A percentile compares a stretch with the other conserved stretches of the same genome.
These are phyloP conservation scores for Hedychridium roseum DNA, from an alignment of 2,888 invertebrate genomes.

Conservation along the genomic window DNA sequence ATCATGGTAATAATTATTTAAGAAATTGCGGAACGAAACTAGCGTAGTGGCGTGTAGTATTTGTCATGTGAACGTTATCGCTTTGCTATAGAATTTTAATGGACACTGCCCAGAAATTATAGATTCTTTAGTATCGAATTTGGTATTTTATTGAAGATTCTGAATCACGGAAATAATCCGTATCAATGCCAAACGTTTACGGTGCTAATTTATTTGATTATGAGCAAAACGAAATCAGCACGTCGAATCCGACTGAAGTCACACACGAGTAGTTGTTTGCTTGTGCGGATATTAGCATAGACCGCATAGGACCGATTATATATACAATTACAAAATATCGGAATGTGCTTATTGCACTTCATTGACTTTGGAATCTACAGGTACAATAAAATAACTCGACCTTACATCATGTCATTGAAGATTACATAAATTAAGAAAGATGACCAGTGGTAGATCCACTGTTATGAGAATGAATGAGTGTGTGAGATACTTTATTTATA, in stretches of 20 bases:
- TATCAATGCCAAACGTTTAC: conserved; percentile 23
- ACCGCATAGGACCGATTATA: not conserved
- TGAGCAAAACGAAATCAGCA: too few relatives aligned
- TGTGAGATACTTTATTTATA: conserved; percentile 59
- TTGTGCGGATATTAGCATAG: too few relatives aligned
- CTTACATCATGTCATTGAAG: conserved; percentile 26
- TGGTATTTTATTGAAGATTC: too few relatives aligned
- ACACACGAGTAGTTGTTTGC: too few relatives aligned
- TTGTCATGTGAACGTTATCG: conserved; percentile 22
- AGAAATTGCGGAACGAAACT: conserved; percentile 11
- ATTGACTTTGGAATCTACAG: conserved; percentile 29
- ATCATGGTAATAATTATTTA: conserved; percentile 13
- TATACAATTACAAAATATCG: conserved; percentile 14
- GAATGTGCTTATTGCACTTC: conserved; percentile 29
- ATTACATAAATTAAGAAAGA: conserved; percentile 41
- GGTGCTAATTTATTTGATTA: conserved; percentile 29
- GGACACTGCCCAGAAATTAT: conserved; percentile 33
- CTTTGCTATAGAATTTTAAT: conserved; percentile 26
- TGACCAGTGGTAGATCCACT: conserved; percentile 54
- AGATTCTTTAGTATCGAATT: conserved; percentile 9
- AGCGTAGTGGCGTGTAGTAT: conserved; percentile 24
- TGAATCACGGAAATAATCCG: not conserved
- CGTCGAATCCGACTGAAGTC: too few relatives aligned
- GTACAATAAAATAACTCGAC: conserved; percentile 31
- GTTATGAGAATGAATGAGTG: conserved; percentile 59